phyloP scores from a whole-genome alignment of 2,888 invertebrate species.

The Pristionchus fissidentatus region DNA sequence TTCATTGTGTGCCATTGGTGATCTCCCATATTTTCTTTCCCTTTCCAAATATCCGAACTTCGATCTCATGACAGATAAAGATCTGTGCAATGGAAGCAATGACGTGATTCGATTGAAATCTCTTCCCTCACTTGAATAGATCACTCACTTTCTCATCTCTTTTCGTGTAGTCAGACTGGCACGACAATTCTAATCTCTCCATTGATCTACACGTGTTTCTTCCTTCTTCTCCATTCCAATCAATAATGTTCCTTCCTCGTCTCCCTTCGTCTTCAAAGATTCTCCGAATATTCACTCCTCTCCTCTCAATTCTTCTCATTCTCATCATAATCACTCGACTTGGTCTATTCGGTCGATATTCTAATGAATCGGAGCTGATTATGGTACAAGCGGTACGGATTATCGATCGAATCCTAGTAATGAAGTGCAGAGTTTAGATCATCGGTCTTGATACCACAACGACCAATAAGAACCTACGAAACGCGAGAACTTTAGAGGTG shows the following conservation, averaged over 20 bases:
- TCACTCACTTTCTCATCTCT: background rate
- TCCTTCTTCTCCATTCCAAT: background rate
- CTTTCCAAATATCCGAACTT: too few species aligned
- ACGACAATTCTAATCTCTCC: background rate
- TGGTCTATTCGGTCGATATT: background rate
- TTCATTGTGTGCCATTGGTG: background rate
- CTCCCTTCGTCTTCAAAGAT: background rate
- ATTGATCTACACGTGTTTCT: background rate
- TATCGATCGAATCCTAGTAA: too few species aligned
- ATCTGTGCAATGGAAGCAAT: too few species aligned
- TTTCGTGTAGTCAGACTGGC: background rate
- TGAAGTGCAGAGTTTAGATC: too few species aligned
- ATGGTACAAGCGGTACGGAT: too few species aligned
- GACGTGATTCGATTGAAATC: too few species aligned
- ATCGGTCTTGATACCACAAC: too few species aligned
- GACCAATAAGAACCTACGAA: too few species aligned
- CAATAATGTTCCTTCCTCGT: background rate
- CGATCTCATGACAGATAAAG: too few species aligned
- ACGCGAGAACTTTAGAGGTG: too few species aligned
- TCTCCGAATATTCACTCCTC: too few species aligned
- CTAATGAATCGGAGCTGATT: too few species aligned
- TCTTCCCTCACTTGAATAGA: background rate
- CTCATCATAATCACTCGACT: background rate
- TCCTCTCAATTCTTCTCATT: background rate
- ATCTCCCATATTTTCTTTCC: slow-evolving; percentile 1